These are phyloP conservation scores for Trissoscelio sp. DNA, from an alignment of 2,888 invertebrate species.

Conservation along the genomic window DNA sequence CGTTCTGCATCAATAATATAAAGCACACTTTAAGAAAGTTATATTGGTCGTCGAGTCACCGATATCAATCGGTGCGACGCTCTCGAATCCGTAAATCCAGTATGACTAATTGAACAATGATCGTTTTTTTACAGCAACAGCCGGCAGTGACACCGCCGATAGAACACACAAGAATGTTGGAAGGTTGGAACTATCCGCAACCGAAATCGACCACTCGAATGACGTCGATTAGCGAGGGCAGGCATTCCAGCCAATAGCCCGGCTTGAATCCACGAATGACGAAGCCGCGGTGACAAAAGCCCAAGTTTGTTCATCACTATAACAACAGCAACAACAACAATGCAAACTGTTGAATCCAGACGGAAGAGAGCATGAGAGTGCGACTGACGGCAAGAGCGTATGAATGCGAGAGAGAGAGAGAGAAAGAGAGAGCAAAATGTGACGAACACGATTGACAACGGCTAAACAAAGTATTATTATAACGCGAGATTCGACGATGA, in stretches of 20 bases:
- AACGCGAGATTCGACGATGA: conserved; percentile 43
- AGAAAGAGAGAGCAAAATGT: conserved; percentile 44
- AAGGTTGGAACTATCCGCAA: conserved; percentile 78
- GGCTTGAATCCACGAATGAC: conserved; percentile 6
- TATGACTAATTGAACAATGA: conserved; percentile 2
- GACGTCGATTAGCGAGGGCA: conserved; percentile 80
- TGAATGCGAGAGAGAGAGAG: too few relatives aligned
- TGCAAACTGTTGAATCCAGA: conserved; percentile 7
- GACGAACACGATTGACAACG: conserved; percentile 61
- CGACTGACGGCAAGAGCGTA: conserved; percentile 58
- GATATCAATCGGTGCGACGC: not conserved
- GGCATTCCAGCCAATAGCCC: conserved; percentile 78
- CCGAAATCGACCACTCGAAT: conserved; percentile 79
- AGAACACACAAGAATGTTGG: conserved; percentile 81
- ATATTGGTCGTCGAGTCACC: not conserved
- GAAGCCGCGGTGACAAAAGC: conserved; percentile 35
- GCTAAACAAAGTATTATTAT: conserved; percentile 65
- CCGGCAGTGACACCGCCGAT: conserved; percentile 76
- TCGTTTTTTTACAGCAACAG: conserved; percentile 65
- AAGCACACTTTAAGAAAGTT: too few relatives aligned
- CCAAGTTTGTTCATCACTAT: conserved; percentile 19
- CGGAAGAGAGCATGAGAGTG: conserved; percentile 26
- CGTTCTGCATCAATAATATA: too few relatives aligned
- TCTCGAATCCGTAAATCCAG: too few relatives aligned
- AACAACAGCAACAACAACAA: not conserved